Conservation (phyloP, 2,888 invertebrate species). For the Tetropium fuscum region DNA sequence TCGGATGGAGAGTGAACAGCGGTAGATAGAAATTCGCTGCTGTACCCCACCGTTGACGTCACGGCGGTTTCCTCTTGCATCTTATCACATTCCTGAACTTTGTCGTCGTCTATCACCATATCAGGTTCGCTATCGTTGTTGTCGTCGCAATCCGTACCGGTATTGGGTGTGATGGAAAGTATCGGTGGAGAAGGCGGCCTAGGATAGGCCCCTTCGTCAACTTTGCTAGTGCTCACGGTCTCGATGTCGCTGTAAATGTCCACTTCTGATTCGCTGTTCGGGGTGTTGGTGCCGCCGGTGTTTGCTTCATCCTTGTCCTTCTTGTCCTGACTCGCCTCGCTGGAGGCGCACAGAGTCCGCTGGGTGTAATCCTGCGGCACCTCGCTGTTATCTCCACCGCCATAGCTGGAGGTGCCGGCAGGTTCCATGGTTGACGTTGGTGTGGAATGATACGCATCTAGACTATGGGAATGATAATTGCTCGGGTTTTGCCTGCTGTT, state of each 20-base stretch:
- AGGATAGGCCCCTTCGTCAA: conserved; percentile 50
- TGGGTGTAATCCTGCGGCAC: conserved; percentile 56
- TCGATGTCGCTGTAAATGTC: conserved; percentile 75
- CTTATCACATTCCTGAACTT: conserved; percentile 47
- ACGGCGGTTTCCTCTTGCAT: conserved; percentile 53
- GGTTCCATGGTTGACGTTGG: conserved; percentile 41
- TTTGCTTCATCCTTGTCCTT: conserved; percentile 45
- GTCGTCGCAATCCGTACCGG: conserved; percentile 66
- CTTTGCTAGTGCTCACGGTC: conserved; percentile 61
- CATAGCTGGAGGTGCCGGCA: conserved; percentile 22
- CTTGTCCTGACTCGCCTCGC: conserved; percentile 44
- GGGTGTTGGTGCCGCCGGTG: conserved; percentile 44
- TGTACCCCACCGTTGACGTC: conserved; percentile 46
- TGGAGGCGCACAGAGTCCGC: conserved; percentile 52
- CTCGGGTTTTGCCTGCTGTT: background rate
- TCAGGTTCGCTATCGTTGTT: conserved; percentile 68
- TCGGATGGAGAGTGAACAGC: background rate
- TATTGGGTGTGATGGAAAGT: conserved; percentile 45
- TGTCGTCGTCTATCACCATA: conserved; percentile 69
- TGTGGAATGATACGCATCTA: conserved; percentile 36
- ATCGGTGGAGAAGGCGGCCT: conserved; percentile 39
- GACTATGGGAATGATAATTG: conserved; percentile 37
- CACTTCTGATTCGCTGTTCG: conserved; percentile 66
- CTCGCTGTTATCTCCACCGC: conserved; percentile 43
- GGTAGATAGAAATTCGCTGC: conserved; percentile 27